These are phyloP conservation scores for human (Homo sapiens) DNA, from an alignment of 2,113 vertebrate species.

Conservation along the genomic window GRCh38 chr1:67778501-67779000, in stretches of 20 bases:
- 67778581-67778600: background rate
- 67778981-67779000: background rate
- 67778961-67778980: background rate
- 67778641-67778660: background rate
- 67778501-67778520: background rate
- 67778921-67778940: background rate
- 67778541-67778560: background rate
- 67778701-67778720: background rate
- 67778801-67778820: conserved; percentile 52
- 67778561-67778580: background rate
- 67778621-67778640: background rate
- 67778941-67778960: background rate
- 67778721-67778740: background rate
- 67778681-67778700: background rate
- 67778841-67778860: background rate
- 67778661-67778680: background rate
- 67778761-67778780: background rate
- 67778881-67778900: background rate
- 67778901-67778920: background rate
- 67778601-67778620: background rate
- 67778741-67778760: background rate
- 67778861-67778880: background rate
- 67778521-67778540: background rate
- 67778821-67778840: conserved; percentile 38
- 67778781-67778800: background rate